phyloP scores from a whole-genome alignment of 2,797 vertebrate species.

The Cryptoprocta ferox region DNA sequence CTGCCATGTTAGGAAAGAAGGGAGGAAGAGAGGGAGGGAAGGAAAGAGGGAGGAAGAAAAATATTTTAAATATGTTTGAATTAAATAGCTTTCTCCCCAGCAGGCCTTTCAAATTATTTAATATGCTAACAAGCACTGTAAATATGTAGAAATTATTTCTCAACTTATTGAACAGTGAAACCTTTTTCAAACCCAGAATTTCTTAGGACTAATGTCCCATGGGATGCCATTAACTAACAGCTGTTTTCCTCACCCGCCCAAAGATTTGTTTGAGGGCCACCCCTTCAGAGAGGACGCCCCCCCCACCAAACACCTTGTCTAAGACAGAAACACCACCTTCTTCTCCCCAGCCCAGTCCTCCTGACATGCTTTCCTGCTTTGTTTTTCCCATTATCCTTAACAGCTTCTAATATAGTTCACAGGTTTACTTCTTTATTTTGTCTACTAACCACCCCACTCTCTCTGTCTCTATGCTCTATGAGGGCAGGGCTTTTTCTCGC shows the following conservation, averaged over 20 bases:
- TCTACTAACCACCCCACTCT: fast-evolving
- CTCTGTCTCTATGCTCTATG: not conserved
- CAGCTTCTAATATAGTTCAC: not conserved
- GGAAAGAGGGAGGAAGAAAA: not conserved
- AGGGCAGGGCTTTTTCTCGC: not conserved
- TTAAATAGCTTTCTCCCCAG: not conserved
- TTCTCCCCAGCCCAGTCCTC: not conserved
- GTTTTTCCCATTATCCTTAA: not conserved
- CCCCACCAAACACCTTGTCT: no score
- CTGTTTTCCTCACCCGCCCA: not conserved
- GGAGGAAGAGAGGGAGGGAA: no score
- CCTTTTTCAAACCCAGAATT: not conserved
- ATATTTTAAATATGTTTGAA: not conserved
- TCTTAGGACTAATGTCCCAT: not conserved
- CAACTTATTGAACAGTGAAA: not conserved
- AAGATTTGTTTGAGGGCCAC: not conserved
- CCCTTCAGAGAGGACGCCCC: not conserved
- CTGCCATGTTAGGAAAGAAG: not conserved
- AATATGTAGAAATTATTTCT: not conserved
- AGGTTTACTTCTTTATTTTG: not conserved
- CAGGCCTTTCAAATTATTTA: not conserved
- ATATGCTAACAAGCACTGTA: not conserved
- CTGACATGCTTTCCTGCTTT: not conserved
- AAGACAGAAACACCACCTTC: not conserved
- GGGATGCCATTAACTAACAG: not conserved